A percentile compares a stretch with the other conserved stretches of the same genome.
These are phyloP conservation scores for Spodoptera frugiperda DNA, from an alignment of 1,140 invertebrate genomes.

Conservation along the genomic window DNA sequence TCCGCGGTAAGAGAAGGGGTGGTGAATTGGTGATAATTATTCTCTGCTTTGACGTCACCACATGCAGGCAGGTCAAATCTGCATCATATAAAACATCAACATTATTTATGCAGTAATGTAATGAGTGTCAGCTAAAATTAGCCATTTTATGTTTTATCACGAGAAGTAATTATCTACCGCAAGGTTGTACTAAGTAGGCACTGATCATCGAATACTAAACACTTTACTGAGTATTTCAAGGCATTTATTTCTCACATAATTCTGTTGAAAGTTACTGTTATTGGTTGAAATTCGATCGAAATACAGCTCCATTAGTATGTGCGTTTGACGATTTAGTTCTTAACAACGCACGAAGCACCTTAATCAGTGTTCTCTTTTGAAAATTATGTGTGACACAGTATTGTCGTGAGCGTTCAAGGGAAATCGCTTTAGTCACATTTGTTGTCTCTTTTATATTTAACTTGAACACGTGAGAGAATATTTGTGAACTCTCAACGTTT, in stretches of 20 bases:
- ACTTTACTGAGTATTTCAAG: background rate
- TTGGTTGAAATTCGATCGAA: slow-evolving; percentile 19
- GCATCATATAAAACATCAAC: too few relatives aligned
- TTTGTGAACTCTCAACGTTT: too few relatives aligned
- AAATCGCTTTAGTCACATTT: background rate
- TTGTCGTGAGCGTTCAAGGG: slow-evolving; percentile 16
- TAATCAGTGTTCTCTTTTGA: slow-evolving; percentile 11
- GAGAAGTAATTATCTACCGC: slow-evolving; percentile 29
- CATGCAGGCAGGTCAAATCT: too few relatives aligned
- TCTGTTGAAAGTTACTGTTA: slow-evolving; percentile 26
- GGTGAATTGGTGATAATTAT: too few relatives aligned
- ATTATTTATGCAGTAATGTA: background rate
- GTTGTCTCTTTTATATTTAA: too few relatives aligned
- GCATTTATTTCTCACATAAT: slow-evolving; percentile 33
- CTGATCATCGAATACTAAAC: slow-evolving; percentile 30
- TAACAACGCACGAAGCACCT: slow-evolving; percentile 15
- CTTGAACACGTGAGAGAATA: too few relatives aligned
- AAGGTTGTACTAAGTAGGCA: slow-evolving; percentile 33
- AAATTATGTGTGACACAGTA: background rate
- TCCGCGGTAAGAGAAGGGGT: too few relatives aligned
- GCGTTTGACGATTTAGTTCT: slow-evolving; percentile 3
- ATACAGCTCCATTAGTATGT: slow-evolving; percentile 30
- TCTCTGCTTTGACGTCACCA: too few relatives aligned
- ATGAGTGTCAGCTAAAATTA: slow-evolving; percentile 28
- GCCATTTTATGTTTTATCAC: slow-evolving; percentile 8